Evolutionary conservation across 2,888 invertebrate genomes (phyloP), one percentile per base, ranked within the genome.

Genomic region (Corythucha ciliata): DNA sequence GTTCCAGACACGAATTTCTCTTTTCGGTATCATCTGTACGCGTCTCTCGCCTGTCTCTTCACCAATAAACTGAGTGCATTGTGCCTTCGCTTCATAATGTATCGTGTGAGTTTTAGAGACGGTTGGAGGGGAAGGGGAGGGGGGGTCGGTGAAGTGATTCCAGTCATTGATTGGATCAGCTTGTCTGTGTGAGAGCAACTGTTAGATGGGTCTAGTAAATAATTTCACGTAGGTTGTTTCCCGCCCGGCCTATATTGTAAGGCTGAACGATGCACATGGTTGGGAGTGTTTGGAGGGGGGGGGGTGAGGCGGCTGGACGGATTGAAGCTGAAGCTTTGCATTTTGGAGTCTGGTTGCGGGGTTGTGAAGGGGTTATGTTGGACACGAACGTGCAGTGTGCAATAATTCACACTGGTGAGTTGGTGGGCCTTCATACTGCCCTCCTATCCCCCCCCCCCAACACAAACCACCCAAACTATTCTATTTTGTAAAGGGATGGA

Each of bases 141-240:
- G n/a, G n/a, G n/a, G n/a, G n/a, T n/a, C n/a, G n/a, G n/a, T n/a
- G n/a, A n/a, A n/a, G n/a, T 22, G 49, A 25, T 49, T 32, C 49
- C 25, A 41, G 41, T 49, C 49, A 49, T 49, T 49, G 49, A 49
- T 49, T 49, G 49, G 45, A 51, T 45, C 51, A 51, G 44, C 37
- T 21, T 44, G 44, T 42, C 42, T 44, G 44, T 36, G 44, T 12
- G 24, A 12, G 44, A 40, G 50, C 21, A 41, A 32, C 49, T 49
- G 41, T 41, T 49, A 45, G 51, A 51, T 51, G 51, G 51, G 36
- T 45, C 51, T 51, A 51, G 51, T 51, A 51, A 45, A 51, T 51
- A 51, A 51, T 51, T 51, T 51, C 37, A 37, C 49, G 40, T 29
- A 45, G 51, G 51, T 51, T 51, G 44, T 51, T 49, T 32, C n/a